phyloP scores from a whole-genome alignment of 1,140 invertebrate species.

The Scaptomyza pallida region DNA sequence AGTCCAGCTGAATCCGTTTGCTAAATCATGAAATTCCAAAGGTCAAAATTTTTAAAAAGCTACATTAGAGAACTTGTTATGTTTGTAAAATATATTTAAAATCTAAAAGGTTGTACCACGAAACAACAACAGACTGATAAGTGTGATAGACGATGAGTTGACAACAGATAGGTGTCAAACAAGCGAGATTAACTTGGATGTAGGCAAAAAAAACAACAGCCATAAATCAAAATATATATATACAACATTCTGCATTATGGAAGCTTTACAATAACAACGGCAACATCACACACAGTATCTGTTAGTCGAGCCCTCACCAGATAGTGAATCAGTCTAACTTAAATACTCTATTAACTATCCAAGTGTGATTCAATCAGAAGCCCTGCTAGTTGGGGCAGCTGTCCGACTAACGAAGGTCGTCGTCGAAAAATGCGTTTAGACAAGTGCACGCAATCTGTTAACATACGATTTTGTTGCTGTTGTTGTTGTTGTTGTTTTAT shows the following conservation, averaged over 20 bases:
- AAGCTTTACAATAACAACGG: not conserved
- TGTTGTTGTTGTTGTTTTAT: too few relatives aligned
- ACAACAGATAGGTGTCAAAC: not conserved
- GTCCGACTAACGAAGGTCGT: slow-evolving; percentile 18
- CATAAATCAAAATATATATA: not conserved
- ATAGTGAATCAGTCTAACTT: not conserved
- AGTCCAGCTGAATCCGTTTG: too few relatives aligned
- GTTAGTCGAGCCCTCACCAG: not conserved
- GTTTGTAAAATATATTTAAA: too few relatives aligned
- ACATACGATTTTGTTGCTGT: slow-evolving; percentile 42
- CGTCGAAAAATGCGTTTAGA: slow-evolving; percentile 4
- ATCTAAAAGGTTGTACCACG: too few relatives aligned
- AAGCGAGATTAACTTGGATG: not conserved
- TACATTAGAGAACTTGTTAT: too few relatives aligned
- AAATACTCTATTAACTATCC: too few relatives aligned
- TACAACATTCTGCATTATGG: not conserved
- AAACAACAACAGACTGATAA: not conserved
- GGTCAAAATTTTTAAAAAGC: too few relatives aligned
- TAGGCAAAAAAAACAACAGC: not conserved
- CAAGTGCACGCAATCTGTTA: slow-evolving; percentile 15
- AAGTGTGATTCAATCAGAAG: slow-evolving; percentile 12
- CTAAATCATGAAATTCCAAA: too few relatives aligned
- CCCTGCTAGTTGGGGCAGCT: slow-evolving; percentile 14
- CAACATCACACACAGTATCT: not conserved
- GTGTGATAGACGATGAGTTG: not conserved